A percentile compares a stretch with the other conserved stretches of the same genome.
Conservation (phyloP, 2,797 vertebrate genomes). For the Tenualosa ilisha region DNA sequence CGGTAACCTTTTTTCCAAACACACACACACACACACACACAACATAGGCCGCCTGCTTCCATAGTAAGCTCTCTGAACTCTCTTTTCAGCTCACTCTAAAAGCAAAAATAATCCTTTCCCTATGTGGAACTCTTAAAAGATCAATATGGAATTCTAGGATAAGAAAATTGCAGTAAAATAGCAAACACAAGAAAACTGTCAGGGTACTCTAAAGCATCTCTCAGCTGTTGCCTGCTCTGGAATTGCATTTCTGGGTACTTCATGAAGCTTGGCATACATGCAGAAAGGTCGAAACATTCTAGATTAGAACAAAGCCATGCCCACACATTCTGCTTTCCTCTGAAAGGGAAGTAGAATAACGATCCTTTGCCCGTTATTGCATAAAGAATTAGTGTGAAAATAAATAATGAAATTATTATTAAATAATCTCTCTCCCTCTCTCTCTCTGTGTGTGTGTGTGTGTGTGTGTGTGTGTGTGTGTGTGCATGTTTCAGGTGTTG, state of each 20-base stretch:
- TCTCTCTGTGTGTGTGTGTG: conserved; percentile 18
- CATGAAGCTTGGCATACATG: not conserved
- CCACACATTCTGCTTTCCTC: not conserved
- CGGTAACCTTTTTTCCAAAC: not conserved
- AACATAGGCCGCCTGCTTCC: not conserved
- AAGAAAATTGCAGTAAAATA: not conserved
- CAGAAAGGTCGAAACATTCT: not conserved
- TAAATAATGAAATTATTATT: not conserved
- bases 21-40: not conserved
- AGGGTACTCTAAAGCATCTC: not conserved
- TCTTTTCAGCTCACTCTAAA: no score
- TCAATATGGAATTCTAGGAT: not conserved
- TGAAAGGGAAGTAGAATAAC: not conserved
- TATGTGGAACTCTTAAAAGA: not conserved
- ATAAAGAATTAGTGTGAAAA: not conserved
- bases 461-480: conserved; percentile 10
- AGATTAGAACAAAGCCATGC: not conserved
- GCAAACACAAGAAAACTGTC: not conserved
- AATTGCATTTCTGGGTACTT: not conserved
- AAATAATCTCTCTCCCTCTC: not conserved
- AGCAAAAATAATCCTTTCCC: no score
- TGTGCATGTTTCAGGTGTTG: conserved; percentile 76
- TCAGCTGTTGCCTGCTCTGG: no score
- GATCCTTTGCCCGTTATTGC: not conserved
- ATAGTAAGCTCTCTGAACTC: not conserved